Percentiles rank a stretch among this genome's conserved stretches.
phyloP scores from a whole-genome alignment of 2,888 invertebrate species.

The Ligdia adustata region DNA sequence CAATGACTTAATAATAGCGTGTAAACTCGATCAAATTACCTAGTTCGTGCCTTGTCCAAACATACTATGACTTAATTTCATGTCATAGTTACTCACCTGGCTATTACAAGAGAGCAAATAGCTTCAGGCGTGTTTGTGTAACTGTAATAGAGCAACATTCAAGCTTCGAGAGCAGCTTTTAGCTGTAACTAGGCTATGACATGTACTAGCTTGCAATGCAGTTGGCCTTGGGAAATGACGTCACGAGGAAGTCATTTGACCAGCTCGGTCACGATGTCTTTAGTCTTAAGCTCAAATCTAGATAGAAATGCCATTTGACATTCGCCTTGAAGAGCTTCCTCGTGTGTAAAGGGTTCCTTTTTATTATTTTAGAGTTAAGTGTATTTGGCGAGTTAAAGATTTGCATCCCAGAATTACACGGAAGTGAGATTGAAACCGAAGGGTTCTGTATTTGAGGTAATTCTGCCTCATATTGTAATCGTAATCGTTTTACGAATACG shows the following conservation, averaged over 20 bases:
- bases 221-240: conserved; percentile 54
- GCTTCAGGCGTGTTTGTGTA: conserved; percentile 24
- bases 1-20: not conserved
- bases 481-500: too few relatives aligned
- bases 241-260: conserved; percentile 60
- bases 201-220: conserved; percentile 47
- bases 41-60: not conserved
- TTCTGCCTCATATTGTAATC: too few relatives aligned
- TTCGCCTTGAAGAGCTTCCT: conserved; percentile 15
- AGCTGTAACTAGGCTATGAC: conserved; percentile 21
- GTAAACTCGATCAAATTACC: conserved; percentile 3
- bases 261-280: conserved; percentile 50
- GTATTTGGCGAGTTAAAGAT: too few relatives aligned
- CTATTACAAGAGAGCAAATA: conserved; percentile 13
- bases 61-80: conserved; percentile 21
- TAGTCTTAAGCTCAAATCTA: conserved; percentile 24
- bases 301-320: conserved; percentile 18
- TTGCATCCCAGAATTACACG: too few relatives aligned
- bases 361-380: too few relatives aligned
- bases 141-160: conserved; percentile 5
- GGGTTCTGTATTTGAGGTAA: too few relatives aligned
- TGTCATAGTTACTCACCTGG: conserved; percentile 3
- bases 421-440: too few relatives aligned
- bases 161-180: not conserved
- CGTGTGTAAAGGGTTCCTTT: not conserved